phyloP scores from a whole-genome alignment of 2,113 vertebrate species.

The Xenopus borealis region DNA sequence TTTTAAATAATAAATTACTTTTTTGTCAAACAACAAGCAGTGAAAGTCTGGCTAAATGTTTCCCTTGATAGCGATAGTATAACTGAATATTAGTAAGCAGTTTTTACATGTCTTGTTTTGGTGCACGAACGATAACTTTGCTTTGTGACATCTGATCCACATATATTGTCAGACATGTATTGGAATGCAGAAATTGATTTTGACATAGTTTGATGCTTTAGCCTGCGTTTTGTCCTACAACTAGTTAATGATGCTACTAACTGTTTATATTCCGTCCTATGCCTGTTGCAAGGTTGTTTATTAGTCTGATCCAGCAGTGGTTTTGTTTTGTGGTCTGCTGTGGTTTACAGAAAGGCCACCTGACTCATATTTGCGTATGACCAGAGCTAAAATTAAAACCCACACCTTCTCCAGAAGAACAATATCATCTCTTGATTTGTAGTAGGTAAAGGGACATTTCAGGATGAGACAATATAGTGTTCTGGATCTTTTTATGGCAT shows the following conservation, averaged over 20 bases:
- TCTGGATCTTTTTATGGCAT: not conserved
- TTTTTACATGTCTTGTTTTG: too few species aligned
- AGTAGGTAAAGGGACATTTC: slow-evolving; percentile 3
- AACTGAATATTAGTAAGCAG: too few species aligned
- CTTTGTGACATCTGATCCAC: too few species aligned
- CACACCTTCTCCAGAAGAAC: slow-evolving; percentile 8
- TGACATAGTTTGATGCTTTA: too few species aligned
- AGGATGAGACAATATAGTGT: slow-evolving; percentile 3
- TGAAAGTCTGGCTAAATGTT: too few species aligned
- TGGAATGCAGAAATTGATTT: too few species aligned
- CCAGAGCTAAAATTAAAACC: slow-evolving; percentile 38
- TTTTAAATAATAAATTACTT: too few species aligned
- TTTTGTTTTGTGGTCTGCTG: slow-evolving; percentile 34
- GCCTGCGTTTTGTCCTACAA: slow-evolving; percentile 9
- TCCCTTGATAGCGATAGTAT: too few species aligned
- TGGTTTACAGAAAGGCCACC: slow-evolving; percentile 32
- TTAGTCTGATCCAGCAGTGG: slow-evolving; percentile 22
- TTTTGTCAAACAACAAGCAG: too few species aligned
- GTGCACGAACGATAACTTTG: too few species aligned
- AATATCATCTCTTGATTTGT: slow-evolving; percentile 23
- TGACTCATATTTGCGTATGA: slow-evolving; percentile 35
- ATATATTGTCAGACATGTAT: too few species aligned
- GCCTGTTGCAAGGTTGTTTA: slow-evolving; percentile 2
- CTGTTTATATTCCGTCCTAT: slow-evolving; percentile 7
- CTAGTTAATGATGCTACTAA: slow-evolving; percentile 4